Evolutionary conservation across 2,888 invertebrate species (phyloP), one percentile per base, ranked within the genome.

Genomic region (Pherbina coryleti): DNA sequence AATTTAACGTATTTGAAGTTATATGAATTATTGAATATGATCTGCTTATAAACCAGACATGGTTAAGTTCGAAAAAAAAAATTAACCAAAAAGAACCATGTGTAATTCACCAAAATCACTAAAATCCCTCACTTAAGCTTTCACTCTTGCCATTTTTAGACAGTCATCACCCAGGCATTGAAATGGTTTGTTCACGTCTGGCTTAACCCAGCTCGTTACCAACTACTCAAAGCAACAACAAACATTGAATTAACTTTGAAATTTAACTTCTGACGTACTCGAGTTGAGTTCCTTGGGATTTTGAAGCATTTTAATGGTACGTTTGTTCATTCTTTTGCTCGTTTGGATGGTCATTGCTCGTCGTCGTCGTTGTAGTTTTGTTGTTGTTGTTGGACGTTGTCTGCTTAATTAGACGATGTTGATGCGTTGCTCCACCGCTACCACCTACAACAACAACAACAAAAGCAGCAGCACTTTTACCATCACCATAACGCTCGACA

Each of bases 361-460:
- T 28, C 3, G 8, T 7, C 14, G 34, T 44, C 19, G 67, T 44
- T 17, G 44, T 7, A 5, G n/a, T 44, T 4, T 19, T 9, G 53
- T 17, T n/a, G 70, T 53, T 31, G 55, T 53, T 55, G 70, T 17
- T 8, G 70, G 31, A 25, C 44, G 62, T 76, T 76, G 72, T 67
- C 74, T 76, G 76, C 71, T 78, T 80, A 80, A 80, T 79, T 78
- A 80, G 79, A 79, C 69, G 76, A 79, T 76, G 77, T 64, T 73
- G 51, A 51, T 62, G 73, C 60, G 62, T 73, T 22, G 44, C 60
- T 73, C 62, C 28, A 53, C 34, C 9, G 19, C 37, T 25, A 72
- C 71, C 75, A 76, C 79, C 82, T 76, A 53, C 67, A 76, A 66
- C 80, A 62, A 25, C 70, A 75, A 53, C 67, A 76, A 66, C 80